Base-by-base conservation (phyloP, 2,797 vertebrate genomes). In the Ambastaia sidthimunki region DNA sequence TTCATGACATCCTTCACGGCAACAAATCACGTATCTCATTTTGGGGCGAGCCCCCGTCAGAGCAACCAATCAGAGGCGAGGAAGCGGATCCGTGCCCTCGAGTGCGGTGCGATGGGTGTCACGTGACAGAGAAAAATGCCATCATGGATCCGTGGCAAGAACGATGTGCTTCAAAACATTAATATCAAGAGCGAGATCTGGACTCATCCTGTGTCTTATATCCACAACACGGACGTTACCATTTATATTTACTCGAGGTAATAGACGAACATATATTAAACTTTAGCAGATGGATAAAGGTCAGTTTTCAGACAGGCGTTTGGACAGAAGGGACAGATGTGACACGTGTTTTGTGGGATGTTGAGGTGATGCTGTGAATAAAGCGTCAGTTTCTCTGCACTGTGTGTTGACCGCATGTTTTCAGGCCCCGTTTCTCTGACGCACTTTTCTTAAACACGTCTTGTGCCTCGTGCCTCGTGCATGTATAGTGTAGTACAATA, bases 111-210 rank as follows among this genome's bases (percentile, higher is more conserved):
- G 84, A 87, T 85, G 89, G 79, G 9, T 50, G 86, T 95, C 95
- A 95, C 91, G 94, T 95, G 94, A 95, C 85, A 82, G 84, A 79
- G 85, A 74, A 86, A 91, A 93, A 92, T 90, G 92, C 91, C 94
- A 91, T 94, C 93, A 92, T 92, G 93, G 93, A 93, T 84, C 91
- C 90, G 91, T 90, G 89, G 91, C 91, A 92, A 93, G 92, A 92
- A 93, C 91, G 90, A 89, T 89, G 86, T 85, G 86, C 34, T 88
- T 81, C 19, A 23, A 86, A 82, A 81, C 87, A 86, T 88, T 91
- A 92, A 91, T 86, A 90, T 87, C 84, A 91, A 72, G 82, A 81
- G 57, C 69, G 76, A 52, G 18, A n/a, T 13, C 57, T 68, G 63
- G 62, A 76, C 72, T 62, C 41, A 52, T 55, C n/a, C 9, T 7